These are phyloP conservation scores for Choristoneura fumiferana DNA, from an alignment of 1,140 invertebrate species.

Conservation along the genomic window DNA sequence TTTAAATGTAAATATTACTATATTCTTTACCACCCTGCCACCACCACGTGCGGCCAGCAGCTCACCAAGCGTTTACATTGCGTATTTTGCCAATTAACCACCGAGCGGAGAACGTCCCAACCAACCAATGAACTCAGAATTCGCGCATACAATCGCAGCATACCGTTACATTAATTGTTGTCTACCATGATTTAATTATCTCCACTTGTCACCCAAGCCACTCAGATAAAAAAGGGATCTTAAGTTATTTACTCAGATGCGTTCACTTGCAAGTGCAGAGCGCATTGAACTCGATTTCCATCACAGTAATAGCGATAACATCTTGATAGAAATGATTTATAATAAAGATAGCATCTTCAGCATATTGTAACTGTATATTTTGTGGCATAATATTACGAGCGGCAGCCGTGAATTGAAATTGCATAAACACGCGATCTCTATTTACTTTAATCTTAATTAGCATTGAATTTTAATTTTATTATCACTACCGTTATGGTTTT, in stretches of 20 bases:
- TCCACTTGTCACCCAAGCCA: too few relatives aligned
- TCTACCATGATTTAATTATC: too few relatives aligned
- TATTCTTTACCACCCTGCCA: too few relatives aligned
- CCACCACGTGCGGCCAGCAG: too few relatives aligned
- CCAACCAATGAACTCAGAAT: too few relatives aligned
- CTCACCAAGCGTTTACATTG: too few relatives aligned
- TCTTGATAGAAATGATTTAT: conserved; percentile 21
- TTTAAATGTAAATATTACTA: too few relatives aligned
- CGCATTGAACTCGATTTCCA: conserved; percentile 15
- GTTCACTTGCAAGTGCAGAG: conserved; percentile 6
- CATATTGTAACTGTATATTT: conserved; percentile 5
- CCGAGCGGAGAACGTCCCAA: too few relatives aligned
- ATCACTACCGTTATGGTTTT: background rate
- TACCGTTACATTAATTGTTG: too few relatives aligned
- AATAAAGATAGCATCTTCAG: conserved; percentile 19
- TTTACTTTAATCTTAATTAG: conserved; percentile 5
- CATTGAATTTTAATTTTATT: conserved; percentile 8
- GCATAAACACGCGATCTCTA: conserved; percentile 10
- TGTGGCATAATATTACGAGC: conserved; percentile 19
- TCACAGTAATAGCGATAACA: conserved; percentile 17
- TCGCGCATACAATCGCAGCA: too few relatives aligned
- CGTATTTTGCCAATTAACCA: too few relatives aligned
- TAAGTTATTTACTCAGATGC: conserved; percentile 14
- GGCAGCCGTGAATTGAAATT: conserved; percentile 28
- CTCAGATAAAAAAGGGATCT: too few relatives aligned